A percentile compares a stretch with the other conserved stretches of the same genome.
These are phyloP conservation scores for Plusia festucae DNA, from an alignment of 2,888 invertebrate genomes.

Conservation along the genomic window DNA sequence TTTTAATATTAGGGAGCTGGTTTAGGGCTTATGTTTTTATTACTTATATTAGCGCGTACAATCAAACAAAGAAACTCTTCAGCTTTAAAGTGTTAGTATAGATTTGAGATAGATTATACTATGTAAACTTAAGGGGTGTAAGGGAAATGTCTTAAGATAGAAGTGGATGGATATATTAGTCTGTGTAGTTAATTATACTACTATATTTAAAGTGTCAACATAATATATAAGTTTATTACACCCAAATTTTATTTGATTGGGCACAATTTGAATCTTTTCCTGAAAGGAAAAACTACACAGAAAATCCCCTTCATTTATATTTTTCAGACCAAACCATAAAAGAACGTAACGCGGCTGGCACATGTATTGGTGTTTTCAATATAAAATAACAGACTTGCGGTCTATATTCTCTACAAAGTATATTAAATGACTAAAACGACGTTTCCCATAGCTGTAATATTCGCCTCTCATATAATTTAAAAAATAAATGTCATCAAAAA, in stretches of 20 bases:
- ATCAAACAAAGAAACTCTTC: not conserved
- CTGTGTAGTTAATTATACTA: too few relatives aligned
- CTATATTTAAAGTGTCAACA: too few relatives aligned
- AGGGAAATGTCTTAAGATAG: too few relatives aligned
- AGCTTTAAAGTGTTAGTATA: too few relatives aligned
- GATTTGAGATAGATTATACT: too few relatives aligned
- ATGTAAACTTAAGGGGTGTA: too few relatives aligned
- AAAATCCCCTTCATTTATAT: not conserved
- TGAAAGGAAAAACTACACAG: not conserved
- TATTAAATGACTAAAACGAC: not conserved
- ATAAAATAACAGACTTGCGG: not conserved
- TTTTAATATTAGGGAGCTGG: not conserved
- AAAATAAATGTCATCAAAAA: slow-evolving; percentile 19
- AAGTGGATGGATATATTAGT: too few relatives aligned
- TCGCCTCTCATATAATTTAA: not conserved
- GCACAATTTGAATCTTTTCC: not conserved
- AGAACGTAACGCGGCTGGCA: not conserved
- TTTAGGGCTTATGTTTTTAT: not conserved
- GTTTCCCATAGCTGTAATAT: not conserved
- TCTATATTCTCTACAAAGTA: not conserved
- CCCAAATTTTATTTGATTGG: too few relatives aligned
- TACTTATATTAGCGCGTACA: too few relatives aligned
- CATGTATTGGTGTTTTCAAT: not conserved
- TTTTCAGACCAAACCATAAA: not conserved
- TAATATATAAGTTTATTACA: too few relatives aligned